These are phyloP conservation scores for Isurus oxyrinchus DNA, from an alignment of 2,113 vertebrate species.

Conservation along the genomic window DNA sequence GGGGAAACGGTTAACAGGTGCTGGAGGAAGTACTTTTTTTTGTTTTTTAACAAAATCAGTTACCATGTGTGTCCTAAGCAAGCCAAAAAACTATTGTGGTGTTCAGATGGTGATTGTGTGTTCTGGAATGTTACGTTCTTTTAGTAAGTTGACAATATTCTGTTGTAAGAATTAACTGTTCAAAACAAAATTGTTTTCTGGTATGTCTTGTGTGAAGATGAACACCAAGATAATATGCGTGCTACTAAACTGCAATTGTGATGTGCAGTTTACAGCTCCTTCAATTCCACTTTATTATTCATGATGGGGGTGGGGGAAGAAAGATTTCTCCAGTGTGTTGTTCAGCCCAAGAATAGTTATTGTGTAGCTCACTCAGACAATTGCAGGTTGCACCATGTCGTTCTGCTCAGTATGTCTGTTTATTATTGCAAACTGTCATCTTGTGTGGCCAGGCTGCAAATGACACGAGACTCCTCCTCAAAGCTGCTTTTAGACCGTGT, in stretches of 20 bases:
- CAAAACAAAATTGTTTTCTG: neutral
- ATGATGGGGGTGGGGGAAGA: neutral
- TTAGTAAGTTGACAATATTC: neutral
- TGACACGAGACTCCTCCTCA: neutral
- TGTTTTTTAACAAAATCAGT: neutral
- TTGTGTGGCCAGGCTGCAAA: neutral
- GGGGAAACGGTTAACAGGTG: neutral
- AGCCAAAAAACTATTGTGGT: neutral
- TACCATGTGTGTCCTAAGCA: neutral
- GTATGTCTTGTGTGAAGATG: neutral
- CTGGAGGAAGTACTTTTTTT: neutral
- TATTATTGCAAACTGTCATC: neutral
- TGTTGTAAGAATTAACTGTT: conserved; percentile 9
- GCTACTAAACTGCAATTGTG: neutral
- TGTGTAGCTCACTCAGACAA: neutral
- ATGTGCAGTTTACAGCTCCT: conserved; percentile 45
- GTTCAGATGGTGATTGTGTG: neutral
- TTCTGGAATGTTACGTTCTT: neutral
- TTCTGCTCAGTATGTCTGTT: neutral
- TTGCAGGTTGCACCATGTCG: neutral
- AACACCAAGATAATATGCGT: neutral
- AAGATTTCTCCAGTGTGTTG: neutral
- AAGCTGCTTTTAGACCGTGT: neutral
- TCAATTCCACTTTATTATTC: conserved; percentile 49
- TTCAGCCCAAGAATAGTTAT: neutral